phyloP scores from a whole-genome alignment of 2,888 invertebrate genomes.

The Steinernema carpocapsae region DNA sequence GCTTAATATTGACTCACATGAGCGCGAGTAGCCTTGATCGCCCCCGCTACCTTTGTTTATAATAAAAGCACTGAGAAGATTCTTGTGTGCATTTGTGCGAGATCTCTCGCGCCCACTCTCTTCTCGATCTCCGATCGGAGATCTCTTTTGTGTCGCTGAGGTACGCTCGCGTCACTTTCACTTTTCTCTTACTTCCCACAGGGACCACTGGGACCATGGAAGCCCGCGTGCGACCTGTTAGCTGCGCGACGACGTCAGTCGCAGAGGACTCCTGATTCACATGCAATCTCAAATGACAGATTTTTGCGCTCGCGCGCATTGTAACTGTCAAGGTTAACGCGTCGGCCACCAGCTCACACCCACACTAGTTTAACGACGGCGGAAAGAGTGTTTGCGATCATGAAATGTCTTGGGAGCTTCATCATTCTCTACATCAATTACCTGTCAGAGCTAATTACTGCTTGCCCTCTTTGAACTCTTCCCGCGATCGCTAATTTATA shows the following conservation, averaged over 20 bases:
- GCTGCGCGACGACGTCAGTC: neutral
- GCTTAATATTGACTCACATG: no score
- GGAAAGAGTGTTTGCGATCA: slow-evolving; percentile 10
- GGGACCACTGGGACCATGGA: neutral
- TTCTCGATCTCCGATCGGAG: neutral
- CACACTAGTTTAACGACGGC: slow-evolving; percentile 22
- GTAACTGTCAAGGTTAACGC: slow-evolving; percentile 33
- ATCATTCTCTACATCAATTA: slow-evolving; percentile 15
- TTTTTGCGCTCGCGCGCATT: slow-evolving; percentile 15
- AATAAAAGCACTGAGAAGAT: slow-evolving; percentile 16
- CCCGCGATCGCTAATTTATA: neutral
- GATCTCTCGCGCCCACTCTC: neutral
- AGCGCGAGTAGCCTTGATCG: no score
- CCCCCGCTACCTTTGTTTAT: neutral
- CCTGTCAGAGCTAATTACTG: slow-evolving; percentile 29
- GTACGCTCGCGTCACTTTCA: slow-evolving; percentile 7
- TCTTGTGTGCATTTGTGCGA: slow-evolving; percentile 7
- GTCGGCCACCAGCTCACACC: slow-evolving; percentile 13
- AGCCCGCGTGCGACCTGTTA: neutral
- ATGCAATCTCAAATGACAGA: slow-evolving; percentile 19
- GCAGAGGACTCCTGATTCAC: neutral
- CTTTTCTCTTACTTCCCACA: slow-evolving; percentile 2
- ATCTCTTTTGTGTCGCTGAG: slow-evolving; percentile 7
- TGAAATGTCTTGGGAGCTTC: slow-evolving; percentile 16
- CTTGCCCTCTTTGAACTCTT: slow-evolving; percentile 15